Evolutionary conservation across 2,888 invertebrate genomes (phyloP), one percentile per base, ranked within the genome.

Genomic region (Nomada lathburiana): DNA sequence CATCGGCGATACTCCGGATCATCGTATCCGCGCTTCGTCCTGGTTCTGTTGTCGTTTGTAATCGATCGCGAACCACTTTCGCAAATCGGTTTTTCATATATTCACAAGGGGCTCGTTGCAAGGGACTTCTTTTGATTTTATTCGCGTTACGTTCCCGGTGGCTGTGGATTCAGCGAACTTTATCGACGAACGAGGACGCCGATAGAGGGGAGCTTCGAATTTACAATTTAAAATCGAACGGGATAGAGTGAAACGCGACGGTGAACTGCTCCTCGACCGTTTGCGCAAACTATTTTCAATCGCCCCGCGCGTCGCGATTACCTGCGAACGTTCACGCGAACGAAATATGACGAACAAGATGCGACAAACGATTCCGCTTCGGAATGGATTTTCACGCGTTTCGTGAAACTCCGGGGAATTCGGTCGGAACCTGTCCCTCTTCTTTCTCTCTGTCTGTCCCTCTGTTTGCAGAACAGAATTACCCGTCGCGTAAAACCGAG

Each of bases 161-260:
- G 13, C 29, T 23, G 55, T 16, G 16, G 26, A 72, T 47, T 36
- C 57, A 18, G 16, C n/a, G 57, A 73, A 36, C 64, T 65, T 57
- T 47, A 65, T 50, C 57, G 29, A 16, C n/a, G 64, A n/a, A n/a
- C 16, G 16, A 44, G 36, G 29, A 16, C 42, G 10, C 7, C n/a
- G 42, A 16, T n/a, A 13, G 44, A 13, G 10, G 0, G n/a, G 5
- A 36, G 18, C 4, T 1, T 13, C 36, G 26, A 16, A 65, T 74
- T 74, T 74, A 47, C 36, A 65, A 74, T 74, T 74, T 74, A 57
- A 74, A 74, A 74, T 73, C 64, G 57, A 57, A 26, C 55, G 13
- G 16, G 13, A n/a, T 11, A 2, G 20, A 26, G 18, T 36, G 0
- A 11, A 20, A 23, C 5, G 9, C 52, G n/a, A 3, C 36, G n/a